Percentiles rank a stretch among this genome's conserved stretches.
Evolutionary conservation across 1,140 invertebrate species (phyloP).

Genomic region (Drosophila oshimai): DNA sequence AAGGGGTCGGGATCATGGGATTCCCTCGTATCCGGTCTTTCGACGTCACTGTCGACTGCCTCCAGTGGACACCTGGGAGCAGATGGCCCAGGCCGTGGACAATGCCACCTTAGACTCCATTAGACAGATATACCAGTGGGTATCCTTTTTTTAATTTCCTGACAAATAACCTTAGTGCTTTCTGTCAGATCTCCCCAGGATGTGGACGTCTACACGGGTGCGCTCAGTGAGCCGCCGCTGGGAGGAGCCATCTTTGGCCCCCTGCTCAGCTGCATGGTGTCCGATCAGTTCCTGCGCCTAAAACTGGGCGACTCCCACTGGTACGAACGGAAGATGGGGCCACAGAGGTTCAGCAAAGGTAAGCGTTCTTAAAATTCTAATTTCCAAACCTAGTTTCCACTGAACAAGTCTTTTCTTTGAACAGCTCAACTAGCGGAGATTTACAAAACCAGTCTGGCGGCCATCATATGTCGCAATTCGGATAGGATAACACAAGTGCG

Average conservation of each 20-base stretch:
- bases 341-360: conserved; percentile 89
- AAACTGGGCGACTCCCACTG: conserved; percentile 93
- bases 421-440: conserved; percentile 93
- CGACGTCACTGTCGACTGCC: conserved; percentile 89
- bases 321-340: conserved; percentile 89
- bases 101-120: conserved; percentile 86
- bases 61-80: conserved; percentile 88
- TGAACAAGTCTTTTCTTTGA: background rate
- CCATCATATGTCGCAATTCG: conserved; percentile 94
- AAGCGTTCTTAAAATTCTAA: background rate
- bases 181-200: conserved; percentile 88
- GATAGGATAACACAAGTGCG: conserved; percentile 89
- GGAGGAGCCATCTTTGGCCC: conserved; percentile 90
- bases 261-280: conserved; percentile 92
- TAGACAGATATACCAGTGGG: conserved; percentile 86
- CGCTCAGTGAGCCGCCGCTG: conserved; percentile 89
- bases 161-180: background rate
- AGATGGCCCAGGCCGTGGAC: conserved; percentile 88
- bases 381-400: background rate
- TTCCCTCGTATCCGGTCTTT: conserved; percentile 91
- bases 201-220: conserved; percentile 94
- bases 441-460: conserved; percentile 91
- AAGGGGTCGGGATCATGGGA: conserved; percentile 93
- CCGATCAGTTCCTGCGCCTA: conserved; percentile 91
- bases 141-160: background rate